These are phyloP conservation scores for Brachyhypopomus occidentalis DNA, from an alignment of 2,113 vertebrate species.

Conservation along the genomic window DNA sequence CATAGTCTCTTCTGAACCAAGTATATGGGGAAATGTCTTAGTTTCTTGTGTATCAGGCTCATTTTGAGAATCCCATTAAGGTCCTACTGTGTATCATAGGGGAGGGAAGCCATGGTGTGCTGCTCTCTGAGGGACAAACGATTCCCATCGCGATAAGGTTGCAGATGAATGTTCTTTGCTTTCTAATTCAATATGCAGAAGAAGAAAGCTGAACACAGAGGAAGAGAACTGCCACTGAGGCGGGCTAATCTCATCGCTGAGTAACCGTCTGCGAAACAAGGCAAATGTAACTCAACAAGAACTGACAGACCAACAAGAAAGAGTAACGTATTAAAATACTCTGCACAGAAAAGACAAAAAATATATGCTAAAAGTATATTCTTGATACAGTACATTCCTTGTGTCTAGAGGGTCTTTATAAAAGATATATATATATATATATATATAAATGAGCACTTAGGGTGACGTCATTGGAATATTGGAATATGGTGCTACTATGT, in stretches of 20 bases:
- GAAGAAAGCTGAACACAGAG: constrained; percentile 25
- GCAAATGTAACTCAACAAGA: constrained; percentile 30
- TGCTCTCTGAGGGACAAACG: constrained; percentile 14
- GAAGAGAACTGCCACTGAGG: constrained; percentile 4
- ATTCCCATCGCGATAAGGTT: constrained; percentile 13
- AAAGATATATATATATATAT: no score
- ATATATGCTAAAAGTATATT: background rate
- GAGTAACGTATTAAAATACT: background rate
- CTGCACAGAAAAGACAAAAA: background rate
- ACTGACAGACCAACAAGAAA: background rate
- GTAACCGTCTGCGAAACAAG: constrained; percentile 23
- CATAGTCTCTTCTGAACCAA: background rate
- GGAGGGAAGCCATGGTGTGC: background rate
- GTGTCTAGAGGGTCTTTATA: no score
- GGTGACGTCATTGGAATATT: background rate
- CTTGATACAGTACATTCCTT: background rate
- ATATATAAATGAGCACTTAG: background rate
- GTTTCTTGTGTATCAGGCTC: background rate
- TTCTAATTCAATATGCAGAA: constrained; percentile 45
- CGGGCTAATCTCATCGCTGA: constrained; percentile 34
- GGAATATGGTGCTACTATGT: background rate
- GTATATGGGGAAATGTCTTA: background rate
- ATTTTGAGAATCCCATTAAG: constrained; percentile 17
- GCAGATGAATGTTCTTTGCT: constrained; percentile 16
- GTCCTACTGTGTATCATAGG: background rate